These are phyloP conservation scores for Schizotus pectinicornis DNA, from an alignment of 2,888 invertebrate species.

Conservation along the genomic window DNA sequence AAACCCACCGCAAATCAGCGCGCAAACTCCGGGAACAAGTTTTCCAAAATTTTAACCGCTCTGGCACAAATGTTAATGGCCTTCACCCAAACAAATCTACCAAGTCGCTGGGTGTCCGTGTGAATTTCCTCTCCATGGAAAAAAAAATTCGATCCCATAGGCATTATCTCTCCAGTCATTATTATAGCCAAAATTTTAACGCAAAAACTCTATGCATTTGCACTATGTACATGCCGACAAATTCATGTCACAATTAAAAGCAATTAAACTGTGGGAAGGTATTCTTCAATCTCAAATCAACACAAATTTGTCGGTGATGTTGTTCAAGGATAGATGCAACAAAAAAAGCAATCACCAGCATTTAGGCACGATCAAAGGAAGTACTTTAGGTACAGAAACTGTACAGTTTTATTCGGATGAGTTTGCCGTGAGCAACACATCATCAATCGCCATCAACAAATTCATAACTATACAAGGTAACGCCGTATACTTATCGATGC, in stretches of 20 bases:
- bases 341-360: conserved; percentile 70
- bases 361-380: conserved; percentile 70
- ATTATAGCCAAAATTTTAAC: too few species aligned
- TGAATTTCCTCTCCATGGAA: too few species aligned
- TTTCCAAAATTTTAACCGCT: too few species aligned
- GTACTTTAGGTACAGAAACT: conserved; percentile 70
- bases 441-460: conserved; percentile 67
- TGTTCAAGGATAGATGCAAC: conserved; percentile 66
- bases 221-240: conserved; percentile 60
- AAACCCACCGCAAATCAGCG: too few species aligned
- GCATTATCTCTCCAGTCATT: too few species aligned
- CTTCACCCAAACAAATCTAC: too few species aligned
- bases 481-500: conserved; percentile 67
- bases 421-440: conserved; percentile 70
- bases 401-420: conserved; percentile 66
- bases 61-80: too few species aligned
- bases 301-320: conserved; percentile 70
- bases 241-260: conserved; percentile 53
- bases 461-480: conserved; percentile 61
- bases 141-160: too few species aligned
- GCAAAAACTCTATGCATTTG: too few species aligned
- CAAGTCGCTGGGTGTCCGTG: too few species aligned
- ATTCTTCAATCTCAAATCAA: conserved; percentile 64
- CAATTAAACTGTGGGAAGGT: too few species aligned
- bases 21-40: too few species aligned